Evolutionary conservation across 92 coral and sea anemone genomes (phyloP).

Genomic region (Phenganax stokvisi): DNA sequence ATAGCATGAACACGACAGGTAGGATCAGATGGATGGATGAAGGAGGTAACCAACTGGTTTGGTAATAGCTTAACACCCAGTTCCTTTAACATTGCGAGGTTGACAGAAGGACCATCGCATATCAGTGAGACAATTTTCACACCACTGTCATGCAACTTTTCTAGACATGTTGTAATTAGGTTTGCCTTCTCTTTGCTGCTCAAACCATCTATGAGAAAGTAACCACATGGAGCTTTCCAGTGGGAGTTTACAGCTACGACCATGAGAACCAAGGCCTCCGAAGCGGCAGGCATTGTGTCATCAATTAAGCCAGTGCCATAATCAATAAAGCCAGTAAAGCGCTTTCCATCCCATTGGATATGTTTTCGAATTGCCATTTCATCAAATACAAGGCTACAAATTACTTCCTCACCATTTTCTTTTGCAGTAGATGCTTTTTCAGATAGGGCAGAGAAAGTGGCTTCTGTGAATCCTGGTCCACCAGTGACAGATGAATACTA

Average conservation of each 20-base stretch:
- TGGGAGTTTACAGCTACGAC: slow-evolving; percentile 14
- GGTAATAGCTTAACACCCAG: slow-evolving; percentile 10
- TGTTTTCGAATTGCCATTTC: slow-evolving; percentile 42
- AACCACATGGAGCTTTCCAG: slow-evolving; percentile 32
- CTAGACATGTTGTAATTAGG: slow-evolving; percentile 3
- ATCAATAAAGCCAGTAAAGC: slow-evolving; percentile 28
- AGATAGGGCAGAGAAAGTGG: slow-evolving; percentile 14
- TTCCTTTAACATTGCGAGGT: slow-evolving; percentile 25
- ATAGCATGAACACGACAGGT: slow-evolving; percentile 3
- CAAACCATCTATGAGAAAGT: slow-evolving; percentile 34
- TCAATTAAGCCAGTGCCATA: slow-evolving; percentile 20
- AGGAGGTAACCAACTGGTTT: neutral
- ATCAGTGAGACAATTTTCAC: slow-evolving; percentile 23
- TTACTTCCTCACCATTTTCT: slow-evolving; percentile 3
- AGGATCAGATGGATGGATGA: slow-evolving; percentile 30
- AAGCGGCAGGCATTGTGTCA: slow-evolving; percentile 35
- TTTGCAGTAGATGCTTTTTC: slow-evolving; percentile 27
- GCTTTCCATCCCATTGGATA: slow-evolving; percentile 36
- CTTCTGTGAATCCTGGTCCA: slow-evolving; percentile 26
- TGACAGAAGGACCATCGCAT: slow-evolving; percentile 38
- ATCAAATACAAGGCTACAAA: slow-evolving; percentile 32
- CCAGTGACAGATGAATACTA: slow-evolving; percentile 28
- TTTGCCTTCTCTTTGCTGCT: slow-evolving; percentile 25
- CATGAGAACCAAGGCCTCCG: slow-evolving; percentile 27
- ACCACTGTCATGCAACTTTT: slow-evolving; percentile 33